Conservation (phyloP, 2,797 vertebrate genomes). For the Poecilia gillii region DNA sequence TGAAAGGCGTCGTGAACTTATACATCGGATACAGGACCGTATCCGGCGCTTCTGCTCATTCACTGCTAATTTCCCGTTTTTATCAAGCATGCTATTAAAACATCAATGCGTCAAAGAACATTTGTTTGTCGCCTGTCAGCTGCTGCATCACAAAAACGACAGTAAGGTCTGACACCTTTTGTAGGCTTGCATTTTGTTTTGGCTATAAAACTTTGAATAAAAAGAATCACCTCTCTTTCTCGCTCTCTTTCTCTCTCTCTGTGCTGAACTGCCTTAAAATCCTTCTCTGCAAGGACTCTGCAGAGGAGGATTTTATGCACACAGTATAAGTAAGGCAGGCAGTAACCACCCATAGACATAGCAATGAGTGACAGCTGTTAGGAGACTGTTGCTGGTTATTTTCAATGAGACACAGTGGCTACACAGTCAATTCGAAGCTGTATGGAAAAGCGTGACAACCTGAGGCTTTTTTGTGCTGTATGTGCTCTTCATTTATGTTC, state of each 20-base stretch:
- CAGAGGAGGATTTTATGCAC: neutral
- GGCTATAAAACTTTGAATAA: neutral
- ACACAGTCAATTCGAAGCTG: neutral
- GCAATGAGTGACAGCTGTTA: neutral
- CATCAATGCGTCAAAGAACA: neutral
- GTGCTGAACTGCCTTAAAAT: neutral
- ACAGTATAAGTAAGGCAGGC: neutral
- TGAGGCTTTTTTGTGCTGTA: neutral
- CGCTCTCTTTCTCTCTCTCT: neutral
- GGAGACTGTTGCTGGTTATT: neutral
- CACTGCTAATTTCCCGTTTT: neutral
- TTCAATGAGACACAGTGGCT: neutral
- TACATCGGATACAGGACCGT: neutral
- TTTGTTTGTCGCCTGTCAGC: neutral
- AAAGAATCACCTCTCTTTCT: neutral
- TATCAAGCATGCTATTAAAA: neutral
- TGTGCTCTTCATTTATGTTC: neutral
- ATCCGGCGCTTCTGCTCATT: neutral
- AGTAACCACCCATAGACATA: neutral
- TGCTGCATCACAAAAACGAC: neutral
- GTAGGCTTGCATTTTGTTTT: neutral
- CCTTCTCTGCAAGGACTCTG: neutral
- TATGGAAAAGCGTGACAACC: no score
- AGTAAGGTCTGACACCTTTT: neutral
- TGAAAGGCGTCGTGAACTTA: neutral